Evolutionary conservation across 2,797 vertebrate genomes (phyloP).

Genomic region (Rhyacichthys aspro): DNA sequence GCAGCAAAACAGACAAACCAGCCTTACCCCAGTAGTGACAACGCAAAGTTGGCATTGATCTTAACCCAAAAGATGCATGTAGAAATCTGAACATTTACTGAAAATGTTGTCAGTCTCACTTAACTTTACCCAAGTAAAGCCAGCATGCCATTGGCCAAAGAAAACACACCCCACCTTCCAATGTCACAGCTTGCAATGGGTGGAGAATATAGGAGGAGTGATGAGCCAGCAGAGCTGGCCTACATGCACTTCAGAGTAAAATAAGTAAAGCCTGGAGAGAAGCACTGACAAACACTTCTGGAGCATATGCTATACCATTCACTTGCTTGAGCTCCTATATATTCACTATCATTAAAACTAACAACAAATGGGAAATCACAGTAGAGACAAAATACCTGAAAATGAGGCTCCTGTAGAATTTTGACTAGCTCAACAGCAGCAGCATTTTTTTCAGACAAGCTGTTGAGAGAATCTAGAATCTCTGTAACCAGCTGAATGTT

Average conservation of each 20-base stretch:
- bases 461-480: constrained; percentile 91
- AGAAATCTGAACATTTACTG: constrained; percentile 54
- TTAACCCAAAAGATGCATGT: constrained; percentile 41
- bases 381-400: constrained; percentile 82
- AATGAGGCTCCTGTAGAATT: constrained; percentile 95
- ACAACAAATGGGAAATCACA: background rate
- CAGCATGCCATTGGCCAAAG: constrained; percentile 58
- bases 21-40: constrained; percentile 49
- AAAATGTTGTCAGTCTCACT: constrained; percentile 37
- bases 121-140: constrained; percentile 50
- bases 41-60: constrained; percentile 31
- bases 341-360: background rate
- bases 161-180: constrained; percentile 35
- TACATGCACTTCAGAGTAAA: constrained; percentile 23
- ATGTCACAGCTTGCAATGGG: constrained; percentile 25
- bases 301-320: background rate
- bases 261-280: constrained; percentile 12
- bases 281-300: constrained; percentile 17
- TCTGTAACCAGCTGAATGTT: constrained; percentile 93
- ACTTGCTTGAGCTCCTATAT: background rate
- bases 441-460: constrained; percentile 83
- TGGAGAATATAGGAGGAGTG: constrained; percentile 17
- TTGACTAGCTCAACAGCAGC: constrained; percentile 87
- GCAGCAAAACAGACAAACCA: constrained; percentile 22
- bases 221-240: constrained; percentile 22